Conservation (phyloP, 2,888 invertebrate genomes). For the Eretmocerus hayati region DNA sequence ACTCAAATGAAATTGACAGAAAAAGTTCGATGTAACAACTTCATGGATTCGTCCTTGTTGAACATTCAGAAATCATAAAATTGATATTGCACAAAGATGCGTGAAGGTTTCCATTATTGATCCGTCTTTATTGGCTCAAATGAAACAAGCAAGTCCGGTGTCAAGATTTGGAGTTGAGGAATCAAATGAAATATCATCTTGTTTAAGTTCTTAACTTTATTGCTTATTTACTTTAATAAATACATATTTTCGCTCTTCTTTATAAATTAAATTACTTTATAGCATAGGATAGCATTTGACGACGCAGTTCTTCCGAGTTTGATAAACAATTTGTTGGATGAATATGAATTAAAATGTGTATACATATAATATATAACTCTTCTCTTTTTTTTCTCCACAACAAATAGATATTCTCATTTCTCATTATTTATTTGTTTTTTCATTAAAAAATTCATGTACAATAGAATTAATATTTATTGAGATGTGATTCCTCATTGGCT, state of each 20-base stretch:
- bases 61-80: no score
- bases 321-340: slow-evolving; percentile 17
- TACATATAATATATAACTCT: slow-evolving; percentile 3
- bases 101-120: no score
- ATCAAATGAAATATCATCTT: slow-evolving; percentile 5
- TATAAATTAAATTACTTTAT: slow-evolving; percentile 48
- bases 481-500: slow-evolving; percentile 18
- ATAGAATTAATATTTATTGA: slow-evolving; percentile 7
- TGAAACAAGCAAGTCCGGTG: no score
- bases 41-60: no score
- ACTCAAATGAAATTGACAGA: no score
- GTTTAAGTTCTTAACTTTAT: slow-evolving; percentile 36
- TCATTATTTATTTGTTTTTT: slow-evolving; percentile 18
- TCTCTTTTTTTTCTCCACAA: slow-evolving; percentile 25
- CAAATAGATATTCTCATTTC: neutral
- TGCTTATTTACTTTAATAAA: slow-evolving; percentile 49
- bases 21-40: no score
- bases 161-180: neutral
- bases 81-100: no score
- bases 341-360: slow-evolving; percentile 19
- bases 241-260: slow-evolving; percentile 46
- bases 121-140: no score
- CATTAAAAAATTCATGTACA: slow-evolving; percentile 6
- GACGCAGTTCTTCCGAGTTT: slow-evolving; percentile 29
- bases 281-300: slow-evolving; percentile 44